These are phyloP conservation scores for Aurelia aurita DNA, from an alignment of 30 jellyfish, hydroid and myxozoan genomes.

Conservation along the genomic window DNA sequence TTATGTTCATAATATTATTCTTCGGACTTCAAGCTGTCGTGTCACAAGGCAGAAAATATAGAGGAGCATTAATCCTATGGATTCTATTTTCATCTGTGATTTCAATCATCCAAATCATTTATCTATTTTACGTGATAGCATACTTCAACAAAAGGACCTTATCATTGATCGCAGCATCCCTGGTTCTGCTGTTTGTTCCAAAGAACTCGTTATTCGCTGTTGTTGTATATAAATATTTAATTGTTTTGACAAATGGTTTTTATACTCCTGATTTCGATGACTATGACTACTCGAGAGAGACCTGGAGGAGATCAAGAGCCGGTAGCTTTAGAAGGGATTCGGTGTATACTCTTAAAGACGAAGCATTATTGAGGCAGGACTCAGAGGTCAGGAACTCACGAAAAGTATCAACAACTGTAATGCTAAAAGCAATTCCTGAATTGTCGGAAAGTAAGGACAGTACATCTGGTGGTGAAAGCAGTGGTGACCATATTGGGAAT, in stretches of 20 bases:
- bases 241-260: conserved; percentile 32
- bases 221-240: conserved; percentile 43
- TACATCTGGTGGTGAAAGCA: conserved; percentile 18
- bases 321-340: conserved; percentile 64
- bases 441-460: conserved; percentile 69
- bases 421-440: conserved; percentile 64
- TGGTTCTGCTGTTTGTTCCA: conserved; percentile 58
- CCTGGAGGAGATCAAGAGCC: conserved; percentile 50
- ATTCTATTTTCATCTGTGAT: conserved; percentile 16
- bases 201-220: conserved; percentile 57
- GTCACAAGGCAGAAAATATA: conserved; percentile 62
- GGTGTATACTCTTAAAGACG: conserved; percentile 41
- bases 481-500: background rate
- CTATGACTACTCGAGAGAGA: conserved; percentile 45
- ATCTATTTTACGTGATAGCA: conserved; percentile 59
- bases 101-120: conserved; percentile 42
- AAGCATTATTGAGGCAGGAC: conserved; percentile 25
- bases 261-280: conserved; percentile 62
- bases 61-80: conserved; percentile 42
- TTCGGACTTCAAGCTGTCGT: conserved; percentile 64
- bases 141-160: conserved; percentile 47
- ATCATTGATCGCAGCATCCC: conserved; percentile 53
- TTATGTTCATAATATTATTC: conserved; percentile 14
- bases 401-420: conserved; percentile 41
- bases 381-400: conserved; percentile 23